Evolutionary conservation across 2,797 vertebrate species (phyloP), one percentile per base, ranked within the genome.

Genomic region (Tamandua tetradactyla): DNA sequence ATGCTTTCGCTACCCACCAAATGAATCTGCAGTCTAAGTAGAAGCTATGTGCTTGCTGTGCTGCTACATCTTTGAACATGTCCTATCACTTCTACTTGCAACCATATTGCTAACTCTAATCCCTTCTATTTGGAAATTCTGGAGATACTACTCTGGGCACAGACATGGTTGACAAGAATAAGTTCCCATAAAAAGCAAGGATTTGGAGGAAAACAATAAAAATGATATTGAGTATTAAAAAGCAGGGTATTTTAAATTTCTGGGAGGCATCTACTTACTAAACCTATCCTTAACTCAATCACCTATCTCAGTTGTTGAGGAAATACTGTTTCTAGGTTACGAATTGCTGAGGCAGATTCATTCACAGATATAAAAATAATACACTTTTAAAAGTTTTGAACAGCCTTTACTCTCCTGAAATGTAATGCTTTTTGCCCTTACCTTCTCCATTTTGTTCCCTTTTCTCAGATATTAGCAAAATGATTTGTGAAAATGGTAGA

Each of bases 211-310:
- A 93, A 82, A 44, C 25, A 44, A 62, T 72, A 55, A 92, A 82
- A 96, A 74, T 57, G 32, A 61, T 85, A 14, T 3, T 3, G 23
- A 57, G 8, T 82, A 30, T 76, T 5, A 37, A 14, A 74, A 85
- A 64, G 5, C 44, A 89, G 6, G 30, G 15, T 52, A 82, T 81
- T 82, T 88, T 95, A 79, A 83, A 89, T 96, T 89, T 37, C 30
- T 64, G 30, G 66, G 44, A 84, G 62, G 37, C 25, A 37, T 93
- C 23, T 76, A n/a, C 30, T 91, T 95, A n/a, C 22, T 35, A 71
- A 91, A 91, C 47, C 32, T 92, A 71, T 89, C 52, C 94, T 47
- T n/a, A n/a, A n/a, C 52, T 84, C 40, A 95, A 59, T 64, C 44
- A 72, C 7, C 57, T 78, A 71, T 25, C 57, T 64, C 49, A n/a